phyloP scores from a whole-genome alignment of 2,113 vertebrate genomes.

The Datnioides undecimradiatus region DNA sequence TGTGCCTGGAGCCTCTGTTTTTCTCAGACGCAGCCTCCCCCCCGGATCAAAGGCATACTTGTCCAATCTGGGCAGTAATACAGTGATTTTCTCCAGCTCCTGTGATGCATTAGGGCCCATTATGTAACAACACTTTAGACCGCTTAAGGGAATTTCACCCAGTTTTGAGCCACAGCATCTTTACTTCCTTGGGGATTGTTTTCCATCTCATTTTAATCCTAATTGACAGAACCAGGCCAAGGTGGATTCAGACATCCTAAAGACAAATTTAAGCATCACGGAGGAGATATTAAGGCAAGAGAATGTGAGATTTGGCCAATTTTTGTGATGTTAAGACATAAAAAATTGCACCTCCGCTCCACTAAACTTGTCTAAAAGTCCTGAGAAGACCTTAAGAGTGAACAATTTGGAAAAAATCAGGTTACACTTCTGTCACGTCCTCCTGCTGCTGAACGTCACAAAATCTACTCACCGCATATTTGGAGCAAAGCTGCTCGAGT shows the following conservation, averaged over 20 bases:
- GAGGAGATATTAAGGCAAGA: neutral
- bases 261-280: neutral
- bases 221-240: constrained; percentile 42
- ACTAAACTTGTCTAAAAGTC: neutral
- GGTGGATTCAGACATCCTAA: constrained; percentile 14
- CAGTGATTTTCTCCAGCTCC: constrained; percentile 61
- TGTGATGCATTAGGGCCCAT: constrained; percentile 62
- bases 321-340: neutral
- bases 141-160: constrained; percentile 38
- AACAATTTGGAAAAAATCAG: neutral
- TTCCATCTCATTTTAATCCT: constrained; percentile 15
- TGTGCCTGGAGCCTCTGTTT: constrained; percentile 22
- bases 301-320: neutral
- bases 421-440: neutral
- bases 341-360: constrained; percentile 1
- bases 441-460: constrained; percentile 5
- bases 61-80: constrained; percentile 63
- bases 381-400: neutral
- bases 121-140: constrained; percentile 63
- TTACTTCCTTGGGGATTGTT: constrained; percentile 19
- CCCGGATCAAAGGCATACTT: constrained; percentile 69
- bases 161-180: constrained; percentile 42
- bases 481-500: constrained; percentile 25
- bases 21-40: constrained; percentile 22
- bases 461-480: constrained; percentile 20